Evolutionary conservation across 2,888 invertebrate species (phyloP).

Genomic region (Lasioglossum figueresi): DNA sequence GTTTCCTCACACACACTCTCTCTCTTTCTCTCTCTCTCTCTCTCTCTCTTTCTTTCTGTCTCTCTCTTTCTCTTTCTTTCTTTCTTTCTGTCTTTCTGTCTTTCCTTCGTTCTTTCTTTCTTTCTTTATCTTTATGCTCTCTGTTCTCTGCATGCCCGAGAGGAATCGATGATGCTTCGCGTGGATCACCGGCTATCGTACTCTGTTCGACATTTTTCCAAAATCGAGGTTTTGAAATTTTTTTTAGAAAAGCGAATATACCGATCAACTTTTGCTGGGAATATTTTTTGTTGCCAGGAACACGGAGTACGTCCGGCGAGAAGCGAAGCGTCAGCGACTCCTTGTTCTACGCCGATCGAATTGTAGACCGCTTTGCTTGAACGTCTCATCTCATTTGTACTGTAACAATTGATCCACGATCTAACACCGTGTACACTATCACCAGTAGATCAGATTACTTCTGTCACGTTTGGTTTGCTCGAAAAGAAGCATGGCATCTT

Average conservation of each 20-base stretch:
- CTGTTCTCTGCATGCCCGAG: slow-evolving; percentile 79
- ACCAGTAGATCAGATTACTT: neutral
- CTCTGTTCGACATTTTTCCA: neutral
- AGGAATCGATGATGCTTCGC: slow-evolving; percentile 19
- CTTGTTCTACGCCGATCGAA: neutral
- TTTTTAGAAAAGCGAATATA: neutral
- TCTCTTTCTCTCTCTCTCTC: neutral
- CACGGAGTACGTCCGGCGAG: neutral
- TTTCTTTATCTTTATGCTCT: slow-evolving; percentile 2
- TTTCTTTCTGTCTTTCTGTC: neutral
- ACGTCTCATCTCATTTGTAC: slow-evolving; percentile 6
- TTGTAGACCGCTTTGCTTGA: neutral
- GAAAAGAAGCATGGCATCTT: slow-evolving; percentile 31
- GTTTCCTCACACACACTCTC: slow-evolving; percentile 53
- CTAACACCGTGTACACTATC: slow-evolving; percentile 3
- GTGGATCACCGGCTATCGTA: neutral
- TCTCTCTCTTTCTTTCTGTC: neutral
- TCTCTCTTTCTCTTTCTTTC: neutral
- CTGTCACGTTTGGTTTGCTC: neutral
- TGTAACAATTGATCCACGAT: neutral
- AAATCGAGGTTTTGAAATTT: too few relatives aligned
- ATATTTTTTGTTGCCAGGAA: neutral
- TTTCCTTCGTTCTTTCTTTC: slow-evolving; percentile 14
- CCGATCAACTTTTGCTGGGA: neutral
- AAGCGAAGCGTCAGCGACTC: slow-evolving; percentile 22